phyloP scores from a whole-genome alignment of 1,140 invertebrate species.

The Hydropsyche tenuis region DNA sequence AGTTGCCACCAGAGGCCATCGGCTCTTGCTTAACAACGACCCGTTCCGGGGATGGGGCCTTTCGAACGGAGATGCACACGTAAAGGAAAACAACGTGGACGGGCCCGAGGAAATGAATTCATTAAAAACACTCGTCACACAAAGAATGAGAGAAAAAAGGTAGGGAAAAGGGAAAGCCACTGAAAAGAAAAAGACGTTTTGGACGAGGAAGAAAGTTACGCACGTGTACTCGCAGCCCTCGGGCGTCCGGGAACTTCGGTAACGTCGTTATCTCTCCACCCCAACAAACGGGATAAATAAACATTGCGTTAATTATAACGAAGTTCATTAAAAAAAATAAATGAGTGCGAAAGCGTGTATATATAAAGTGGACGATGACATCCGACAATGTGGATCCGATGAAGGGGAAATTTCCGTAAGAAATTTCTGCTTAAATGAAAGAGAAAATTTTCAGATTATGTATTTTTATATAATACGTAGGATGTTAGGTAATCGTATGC shows the following conservation, averaged over 20 bases:
- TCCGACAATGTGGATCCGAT: no score
- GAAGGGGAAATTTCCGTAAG: no score
- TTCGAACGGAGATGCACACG: slow-evolving; percentile 13
- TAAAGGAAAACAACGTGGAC: slow-evolving; percentile 30
- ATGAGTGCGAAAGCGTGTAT: background rate
- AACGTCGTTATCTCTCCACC: no score
- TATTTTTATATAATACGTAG: no score
- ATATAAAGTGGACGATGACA: no score
- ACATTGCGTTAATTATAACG: no score
- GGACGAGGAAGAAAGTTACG: background rate
- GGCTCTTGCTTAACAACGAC: background rate
- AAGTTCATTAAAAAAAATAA: no score
- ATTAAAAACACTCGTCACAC: slow-evolving; percentile 45
- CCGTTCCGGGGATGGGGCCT: background rate
- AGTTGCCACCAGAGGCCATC: slow-evolving; percentile 30
- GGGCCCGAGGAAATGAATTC: slow-evolving; percentile 43
- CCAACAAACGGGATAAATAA: no score
- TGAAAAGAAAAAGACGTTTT: background rate
- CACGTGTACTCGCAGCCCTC: background rate
- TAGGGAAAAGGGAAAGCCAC: background rate
- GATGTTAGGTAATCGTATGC: no score
- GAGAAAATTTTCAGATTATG: no score
- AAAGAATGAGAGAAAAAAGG: slow-evolving; percentile 18
- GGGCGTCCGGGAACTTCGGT: background rate
- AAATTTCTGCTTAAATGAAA: no score